Percentiles rank a stretch among this genome's conserved stretches.
phyloP scores from a whole-genome alignment of 1,140 invertebrate species.

The Drosophila cardini region DNA sequence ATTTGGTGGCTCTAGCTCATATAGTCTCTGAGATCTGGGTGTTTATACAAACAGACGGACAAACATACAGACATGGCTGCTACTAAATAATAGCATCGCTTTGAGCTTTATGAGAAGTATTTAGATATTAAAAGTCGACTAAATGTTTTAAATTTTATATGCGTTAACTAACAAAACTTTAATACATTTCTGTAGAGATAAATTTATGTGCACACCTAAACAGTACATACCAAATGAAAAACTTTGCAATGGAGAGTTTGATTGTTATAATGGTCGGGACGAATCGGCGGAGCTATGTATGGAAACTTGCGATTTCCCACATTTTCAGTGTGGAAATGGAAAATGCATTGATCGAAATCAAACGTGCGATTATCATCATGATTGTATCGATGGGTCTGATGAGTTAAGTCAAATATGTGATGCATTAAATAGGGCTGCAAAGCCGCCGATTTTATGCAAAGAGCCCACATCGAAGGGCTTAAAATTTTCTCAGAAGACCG shows the following conservation, averaged over 20 bases:
- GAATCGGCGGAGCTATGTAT: constrained; percentile 37
- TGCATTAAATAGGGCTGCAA: neutral
- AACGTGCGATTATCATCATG: constrained; percentile 24
- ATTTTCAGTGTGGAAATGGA: constrained; percentile 43
- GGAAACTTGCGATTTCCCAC: rapidly evolving
- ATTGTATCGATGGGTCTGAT: constrained; percentile 49
- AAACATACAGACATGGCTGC: too few relatives aligned
- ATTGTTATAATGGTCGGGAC: constrained; percentile 42
- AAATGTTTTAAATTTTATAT: too few relatives aligned
- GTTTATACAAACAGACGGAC: too few relatives aligned
- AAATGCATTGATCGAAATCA: rapidly evolving
- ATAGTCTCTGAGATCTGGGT: too few relatives aligned
- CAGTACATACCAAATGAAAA: neutral
- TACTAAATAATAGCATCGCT: too few relatives aligned
- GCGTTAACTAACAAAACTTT: neutral
- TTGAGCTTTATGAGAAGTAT: too few relatives aligned
- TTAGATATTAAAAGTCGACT: too few relatives aligned
- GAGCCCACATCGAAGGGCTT: constrained; percentile 5
- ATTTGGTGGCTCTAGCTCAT: too few relatives aligned
- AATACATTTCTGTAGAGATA: constrained; percentile 3
- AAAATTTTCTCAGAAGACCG: neutral
- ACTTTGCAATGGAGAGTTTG: constrained; percentile 14
- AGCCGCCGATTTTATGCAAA: neutral
- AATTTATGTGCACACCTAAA: neutral
- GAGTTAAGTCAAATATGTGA: neutral